A percentile compares a stretch with the other conserved stretches of the same genome.
Conservation (phyloP, 1,140 invertebrate species). For the Zaprionus kolodkinae region DNA sequence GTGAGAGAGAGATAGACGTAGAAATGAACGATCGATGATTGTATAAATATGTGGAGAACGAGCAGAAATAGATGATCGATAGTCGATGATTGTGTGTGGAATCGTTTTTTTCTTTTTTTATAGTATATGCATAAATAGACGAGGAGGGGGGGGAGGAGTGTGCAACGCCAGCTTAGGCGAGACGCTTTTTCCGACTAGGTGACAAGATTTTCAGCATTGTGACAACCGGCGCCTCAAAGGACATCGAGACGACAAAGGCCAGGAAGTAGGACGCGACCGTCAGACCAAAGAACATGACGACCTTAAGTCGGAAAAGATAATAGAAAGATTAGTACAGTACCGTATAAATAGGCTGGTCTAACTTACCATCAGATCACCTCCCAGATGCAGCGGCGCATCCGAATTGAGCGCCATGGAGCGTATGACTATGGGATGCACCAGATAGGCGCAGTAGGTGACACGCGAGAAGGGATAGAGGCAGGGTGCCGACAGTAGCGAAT, state of each 20-base stretch:
- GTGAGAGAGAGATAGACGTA: constrained; percentile 3
- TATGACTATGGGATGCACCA: constrained; percentile 92
- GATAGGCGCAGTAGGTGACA: constrained; percentile 93
- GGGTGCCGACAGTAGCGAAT: constrained; percentile 89
- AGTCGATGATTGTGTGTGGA: constrained; percentile 31
- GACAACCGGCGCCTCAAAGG: constrained; percentile 93
- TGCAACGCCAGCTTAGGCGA: constrained; percentile 58
- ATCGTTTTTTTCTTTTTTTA: constrained; percentile 19
- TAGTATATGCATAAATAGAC: constrained; percentile 64
- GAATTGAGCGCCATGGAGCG: constrained; percentile 90
- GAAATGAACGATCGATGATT: constrained; percentile 37
- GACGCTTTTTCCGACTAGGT: constrained; percentile 87
- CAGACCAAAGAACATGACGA: constrained; percentile 91
- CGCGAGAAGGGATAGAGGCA: constrained; percentile 92
- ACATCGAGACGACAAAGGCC: constrained; percentile 91
- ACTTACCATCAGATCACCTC: constrained; percentile 89
- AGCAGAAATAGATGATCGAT: constrained; percentile 42
- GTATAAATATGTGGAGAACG: constrained; percentile 46
- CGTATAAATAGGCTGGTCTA: background rate
- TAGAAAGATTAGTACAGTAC: background rate
- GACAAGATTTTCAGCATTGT: constrained; percentile 93
- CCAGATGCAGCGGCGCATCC: constrained; percentile 91
- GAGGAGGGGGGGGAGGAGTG: constrained; percentile 10
- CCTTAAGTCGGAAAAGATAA: constrained; percentile 82
- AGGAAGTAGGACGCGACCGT: constrained; percentile 90